These are phyloP conservation scores for Electrophaes corylata DNA, from an alignment of 2,888 invertebrate genomes.

Conservation along the genomic window DNA sequence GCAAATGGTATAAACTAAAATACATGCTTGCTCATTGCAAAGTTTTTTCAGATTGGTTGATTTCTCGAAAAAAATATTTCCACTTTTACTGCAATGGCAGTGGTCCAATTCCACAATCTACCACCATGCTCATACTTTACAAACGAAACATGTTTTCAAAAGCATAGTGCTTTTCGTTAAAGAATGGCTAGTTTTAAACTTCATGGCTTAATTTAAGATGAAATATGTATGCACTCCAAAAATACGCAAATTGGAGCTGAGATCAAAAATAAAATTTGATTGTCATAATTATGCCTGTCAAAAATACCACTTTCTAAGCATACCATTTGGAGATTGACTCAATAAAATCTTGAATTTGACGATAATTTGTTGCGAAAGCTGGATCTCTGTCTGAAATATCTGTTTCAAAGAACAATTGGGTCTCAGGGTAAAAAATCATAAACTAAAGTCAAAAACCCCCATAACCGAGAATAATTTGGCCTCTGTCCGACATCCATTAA, in stretches of 20 bases:
- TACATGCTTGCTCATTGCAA: too few relatives aligned
- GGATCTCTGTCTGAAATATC: too few relatives aligned
- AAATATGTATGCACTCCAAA: conserved; percentile 27
- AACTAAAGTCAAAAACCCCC: too few relatives aligned
- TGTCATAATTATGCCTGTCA: too few relatives aligned
- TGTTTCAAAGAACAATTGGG: too few relatives aligned
- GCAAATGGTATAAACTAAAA: conserved; percentile 35
- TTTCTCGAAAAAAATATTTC: conserved; percentile 72
- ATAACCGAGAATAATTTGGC: background rate
- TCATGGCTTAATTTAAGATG: conserved; percentile 46
- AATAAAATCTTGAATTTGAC: too few relatives aligned
- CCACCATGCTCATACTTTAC: conserved; percentile 68
- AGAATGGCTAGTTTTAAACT: conserved; percentile 45
- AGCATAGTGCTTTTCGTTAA: conserved; percentile 53
- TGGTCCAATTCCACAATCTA: conserved; percentile 77
- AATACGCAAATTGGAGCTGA: background rate
- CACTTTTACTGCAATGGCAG: conserved; percentile 82
- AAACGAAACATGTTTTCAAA: conserved; percentile 74
- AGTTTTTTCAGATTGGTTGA: conserved; percentile 72
- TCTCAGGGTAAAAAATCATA: too few relatives aligned
- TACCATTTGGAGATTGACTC: too few relatives aligned
- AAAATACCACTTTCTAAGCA: too few relatives aligned
- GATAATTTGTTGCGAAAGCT: too few relatives aligned
- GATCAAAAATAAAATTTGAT: background rate
- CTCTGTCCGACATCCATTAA: conserved; percentile 23